Percentiles rank a stretch among this genome's conserved stretches.
Conservation (phyloP, 2,113 vertebrate genomes). For the Leptosomus discolor region DNA sequence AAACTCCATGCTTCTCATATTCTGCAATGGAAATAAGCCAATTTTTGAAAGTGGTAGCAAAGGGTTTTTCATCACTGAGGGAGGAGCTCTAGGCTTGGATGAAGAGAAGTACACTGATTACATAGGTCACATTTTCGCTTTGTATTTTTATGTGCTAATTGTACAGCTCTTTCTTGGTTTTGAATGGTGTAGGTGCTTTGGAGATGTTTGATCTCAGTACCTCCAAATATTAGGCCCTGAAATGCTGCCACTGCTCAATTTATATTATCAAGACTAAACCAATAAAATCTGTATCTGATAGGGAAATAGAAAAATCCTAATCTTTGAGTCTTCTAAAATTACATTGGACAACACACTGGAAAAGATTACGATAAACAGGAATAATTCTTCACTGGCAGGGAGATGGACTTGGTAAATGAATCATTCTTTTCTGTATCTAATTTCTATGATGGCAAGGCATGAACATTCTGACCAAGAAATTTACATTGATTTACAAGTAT, state of each 20-base stretch:
- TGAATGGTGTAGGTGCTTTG: neutral
- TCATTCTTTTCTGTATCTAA: conserved; percentile 33
- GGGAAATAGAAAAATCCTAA: neutral
- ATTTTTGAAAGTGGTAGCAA: neutral
- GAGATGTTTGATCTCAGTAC: neutral
- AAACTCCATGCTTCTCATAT: neutral
- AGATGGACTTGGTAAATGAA: conserved; percentile 29
- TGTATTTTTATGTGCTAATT: neutral
- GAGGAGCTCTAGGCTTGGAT: neutral
- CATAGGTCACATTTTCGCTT: neutral
- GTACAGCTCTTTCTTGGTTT: neutral
- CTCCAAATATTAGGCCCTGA: neutral
- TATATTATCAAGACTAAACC: neutral
- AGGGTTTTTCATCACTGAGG: neutral
- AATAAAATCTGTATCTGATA: neutral
- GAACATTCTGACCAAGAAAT: conserved; percentile 39
- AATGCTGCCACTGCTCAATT: neutral
- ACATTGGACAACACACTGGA: neutral
- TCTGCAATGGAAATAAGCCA: neutral
- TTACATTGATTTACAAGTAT: conserved; percentile 50
- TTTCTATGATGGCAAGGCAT: conserved; percentile 6
- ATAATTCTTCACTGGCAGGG: neutral
- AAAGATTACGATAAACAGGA: neutral
- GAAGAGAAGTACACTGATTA: neutral
- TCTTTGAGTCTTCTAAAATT: neutral